Evolutionary conservation across 2,797 vertebrate genomes (phyloP), one percentile per base, ranked within the genome.

Genomic region (Okamejei kenojei): DNA sequence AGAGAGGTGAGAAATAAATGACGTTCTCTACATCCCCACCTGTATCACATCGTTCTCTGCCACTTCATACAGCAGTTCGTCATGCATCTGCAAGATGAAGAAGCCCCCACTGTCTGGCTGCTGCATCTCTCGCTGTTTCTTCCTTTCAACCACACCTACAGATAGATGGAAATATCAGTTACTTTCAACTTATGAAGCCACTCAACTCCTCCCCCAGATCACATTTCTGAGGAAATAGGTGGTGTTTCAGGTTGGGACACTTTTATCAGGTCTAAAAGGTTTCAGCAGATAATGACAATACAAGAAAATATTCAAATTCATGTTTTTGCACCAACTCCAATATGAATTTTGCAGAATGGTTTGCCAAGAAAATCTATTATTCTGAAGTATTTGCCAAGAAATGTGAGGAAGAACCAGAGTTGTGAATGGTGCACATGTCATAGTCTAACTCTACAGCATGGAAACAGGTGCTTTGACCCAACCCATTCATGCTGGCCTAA

Each of bases 21-120:
- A 74, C 29, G 26, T 13, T 38, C 68, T 81, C 32, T n/a, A 38
- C 32, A 38, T 23, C 15, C 78, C 21, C 96, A 99, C 99, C 98
- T 98, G 98, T 93, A 98, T 97, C 93, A 97, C 94, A 93, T 98
- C 97, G 0, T 98, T 97, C 90, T 99, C 97, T 68, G 97, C 96
- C 93, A 98, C 97, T 96, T 99, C 99, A 88, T 99, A 99, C 93
- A 99, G 97, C 61, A 99, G 98, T 94, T 99, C 98, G 93, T 99
- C 98, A 0, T 99, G 98, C 93, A 99, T 96, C n/a, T 99, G 99
- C 76, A 99, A 97, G 91, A 99, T 94, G 38, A 99, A 98, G 95
- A 98, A 99, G 21, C 96, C 98, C 93, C 99, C 98, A 23, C 95
- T 95, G 84, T 94, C 32, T 2, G 96, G 96, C 6, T 92, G 95